These are phyloP conservation scores for Lasioglossum vierecki DNA, from an alignment of 2,888 invertebrate species.

Conservation along the genomic window DNA sequence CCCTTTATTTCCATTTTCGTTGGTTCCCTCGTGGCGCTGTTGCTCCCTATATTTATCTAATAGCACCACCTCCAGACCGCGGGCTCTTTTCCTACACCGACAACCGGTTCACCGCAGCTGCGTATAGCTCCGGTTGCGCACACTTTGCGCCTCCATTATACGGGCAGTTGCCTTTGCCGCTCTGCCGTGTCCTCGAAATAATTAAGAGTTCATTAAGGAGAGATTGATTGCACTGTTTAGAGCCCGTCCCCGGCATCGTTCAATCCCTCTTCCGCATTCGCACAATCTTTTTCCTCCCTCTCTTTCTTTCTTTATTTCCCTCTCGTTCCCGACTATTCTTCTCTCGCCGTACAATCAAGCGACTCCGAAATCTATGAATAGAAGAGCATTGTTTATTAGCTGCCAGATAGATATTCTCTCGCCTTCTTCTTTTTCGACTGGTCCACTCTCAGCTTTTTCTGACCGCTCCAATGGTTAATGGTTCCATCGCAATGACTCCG, in stretches of 20 bases:
- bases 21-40: conserved; percentile 70
- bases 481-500: conserved; percentile 64
- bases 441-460: conserved; percentile 45
- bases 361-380: conserved; percentile 77
- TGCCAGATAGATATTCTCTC: conserved; percentile 58
- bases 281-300: neutral
- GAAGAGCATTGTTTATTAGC: conserved; percentile 78
- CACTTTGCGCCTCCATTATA: conserved; percentile 83
- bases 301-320: neutral
- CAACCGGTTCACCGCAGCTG: conserved; percentile 59
- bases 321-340: neutral
- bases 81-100: conserved; percentile 65
- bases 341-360: conserved; percentile 38
- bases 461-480: conserved; percentile 60
- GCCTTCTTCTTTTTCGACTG: conserved; percentile 33
- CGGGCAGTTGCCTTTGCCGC: conserved; percentile 80
- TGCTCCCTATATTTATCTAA: conserved; percentile 82
- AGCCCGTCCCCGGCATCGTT: conserved; percentile 61
- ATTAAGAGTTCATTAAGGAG: conserved; percentile 83
- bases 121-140: conserved; percentile 76
- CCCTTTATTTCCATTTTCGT: conserved; percentile 78
- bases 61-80: conserved; percentile 75
- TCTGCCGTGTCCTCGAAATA: conserved; percentile 81
- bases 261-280: conserved; percentile 22
- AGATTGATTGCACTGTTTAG: conserved; percentile 83